Percentiles rank a stretch among this genome's conserved stretches.
Evolutionary conservation across 2,113 vertebrate species (phyloP).

Genomic region (Rostratula benghalensis): DNA sequence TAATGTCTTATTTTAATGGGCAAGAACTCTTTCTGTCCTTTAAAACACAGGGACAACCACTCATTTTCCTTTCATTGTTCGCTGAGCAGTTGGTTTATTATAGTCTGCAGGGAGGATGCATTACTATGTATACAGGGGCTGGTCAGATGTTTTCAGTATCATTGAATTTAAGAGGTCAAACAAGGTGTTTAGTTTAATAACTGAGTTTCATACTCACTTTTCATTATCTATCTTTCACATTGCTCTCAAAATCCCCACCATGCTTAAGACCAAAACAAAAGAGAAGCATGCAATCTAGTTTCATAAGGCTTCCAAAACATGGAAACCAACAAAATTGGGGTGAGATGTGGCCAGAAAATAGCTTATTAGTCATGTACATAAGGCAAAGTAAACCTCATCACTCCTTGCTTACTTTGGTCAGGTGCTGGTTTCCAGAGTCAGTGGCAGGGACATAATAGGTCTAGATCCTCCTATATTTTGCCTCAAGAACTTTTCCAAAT

Average conservation of each 20-base stretch:
- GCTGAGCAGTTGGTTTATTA: not conserved
- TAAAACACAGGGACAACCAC: not conserved
- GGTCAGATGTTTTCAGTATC: not conserved
- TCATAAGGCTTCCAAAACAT: not conserved
- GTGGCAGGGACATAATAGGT: not conserved
- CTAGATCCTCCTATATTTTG: not conserved
- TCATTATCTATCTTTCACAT: not conserved
- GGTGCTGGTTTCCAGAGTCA: not conserved
- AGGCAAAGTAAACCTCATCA: not conserved
- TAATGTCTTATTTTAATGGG: not conserved
- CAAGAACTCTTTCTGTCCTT: not conserved
- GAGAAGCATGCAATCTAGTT: not conserved
- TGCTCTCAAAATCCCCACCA: not conserved
- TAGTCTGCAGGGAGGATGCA: not conserved
- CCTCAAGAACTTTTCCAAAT: not conserved
- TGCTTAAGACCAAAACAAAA: not conserved
- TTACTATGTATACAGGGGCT: accelerated
- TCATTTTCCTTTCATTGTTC: conserved; percentile 1
- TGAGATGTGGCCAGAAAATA: not conserved
- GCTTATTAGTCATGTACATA: not conserved
- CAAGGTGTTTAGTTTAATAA: not conserved
- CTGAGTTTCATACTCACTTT: not conserved
- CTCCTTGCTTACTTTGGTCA: not conserved
- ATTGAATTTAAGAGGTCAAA: not conserved
- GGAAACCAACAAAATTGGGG: not conserved